Conservation (phyloP, 1,140 invertebrate genomes). For the Drosophila sp. region DNA sequence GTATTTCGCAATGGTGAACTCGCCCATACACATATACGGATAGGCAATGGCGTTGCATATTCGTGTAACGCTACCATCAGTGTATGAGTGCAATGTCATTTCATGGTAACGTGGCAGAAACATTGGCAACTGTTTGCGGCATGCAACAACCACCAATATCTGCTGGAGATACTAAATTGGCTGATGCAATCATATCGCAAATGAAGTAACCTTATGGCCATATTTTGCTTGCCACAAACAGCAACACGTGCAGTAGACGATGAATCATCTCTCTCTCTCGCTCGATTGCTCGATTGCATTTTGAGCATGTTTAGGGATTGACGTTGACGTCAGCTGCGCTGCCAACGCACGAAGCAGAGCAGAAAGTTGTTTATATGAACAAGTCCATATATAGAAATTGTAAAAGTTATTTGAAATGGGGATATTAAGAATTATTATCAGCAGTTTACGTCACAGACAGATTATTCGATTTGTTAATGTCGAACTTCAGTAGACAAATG, state of each 20-base stretch:
- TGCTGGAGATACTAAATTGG: slow-evolving; percentile 50
- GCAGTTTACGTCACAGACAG: slow-evolving; percentile 20
- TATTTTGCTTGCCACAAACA: slow-evolving; percentile 9
- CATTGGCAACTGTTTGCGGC: slow-evolving; percentile 39
- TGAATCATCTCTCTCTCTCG: slow-evolving; percentile 15
- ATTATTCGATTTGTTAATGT: slow-evolving; percentile 26
- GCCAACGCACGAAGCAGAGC: neutral
- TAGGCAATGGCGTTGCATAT: slow-evolving; percentile 26
- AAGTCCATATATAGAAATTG: neutral
- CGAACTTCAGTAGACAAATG: slow-evolving; percentile 19
- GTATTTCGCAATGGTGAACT: slow-evolving; percentile 62
- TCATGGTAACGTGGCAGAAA: slow-evolving; percentile 65
- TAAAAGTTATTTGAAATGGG: neutral
- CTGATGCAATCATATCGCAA: slow-evolving; percentile 64
- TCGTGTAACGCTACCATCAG: slow-evolving; percentile 8
- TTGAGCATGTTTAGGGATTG: neutral
- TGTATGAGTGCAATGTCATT: slow-evolving; percentile 10
- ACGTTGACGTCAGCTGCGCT: slow-evolving; percentile 1
- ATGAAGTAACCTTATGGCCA: slow-evolving; percentile 30
- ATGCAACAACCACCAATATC: slow-evolving; percentile 40
- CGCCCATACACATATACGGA: neutral
- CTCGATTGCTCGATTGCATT: slow-evolving; percentile 17
- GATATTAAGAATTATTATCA: slow-evolving; percentile 32
- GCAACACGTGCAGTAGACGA: slow-evolving; percentile 18
- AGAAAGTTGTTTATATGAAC: slow-evolving; percentile 17